These are phyloP conservation scores for Chaetura pelagica DNA, from an alignment of 2,113 vertebrate species.

Conservation along the genomic window DNA sequence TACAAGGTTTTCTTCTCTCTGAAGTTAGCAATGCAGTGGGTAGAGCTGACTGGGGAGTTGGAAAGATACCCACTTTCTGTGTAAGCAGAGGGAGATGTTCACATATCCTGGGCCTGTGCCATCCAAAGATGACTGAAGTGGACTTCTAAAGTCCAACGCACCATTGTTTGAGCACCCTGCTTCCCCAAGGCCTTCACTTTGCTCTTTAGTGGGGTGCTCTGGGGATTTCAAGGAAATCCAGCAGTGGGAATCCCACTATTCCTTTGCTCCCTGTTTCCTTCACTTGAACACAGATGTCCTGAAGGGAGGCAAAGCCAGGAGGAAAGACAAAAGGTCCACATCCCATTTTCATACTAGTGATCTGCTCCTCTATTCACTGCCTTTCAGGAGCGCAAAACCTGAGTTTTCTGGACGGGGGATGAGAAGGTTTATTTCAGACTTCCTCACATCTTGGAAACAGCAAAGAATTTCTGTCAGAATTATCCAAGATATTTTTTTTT, in stretches of 20 bases:
- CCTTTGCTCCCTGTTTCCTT: background rate
- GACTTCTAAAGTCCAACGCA: background rate
- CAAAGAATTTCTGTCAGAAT: background rate
- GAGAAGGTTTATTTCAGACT: background rate
- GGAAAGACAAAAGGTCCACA: background rate
- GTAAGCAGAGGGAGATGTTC: background rate
- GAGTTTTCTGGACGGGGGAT: background rate
- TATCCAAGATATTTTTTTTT: background rate
- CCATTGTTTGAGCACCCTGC: fast-evolving
- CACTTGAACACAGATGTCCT: background rate
- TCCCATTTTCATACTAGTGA: background rate
- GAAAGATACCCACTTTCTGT: background rate
- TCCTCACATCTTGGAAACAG: background rate
- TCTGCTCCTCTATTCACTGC: background rate
- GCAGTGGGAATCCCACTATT: background rate
- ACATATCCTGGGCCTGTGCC: background rate
- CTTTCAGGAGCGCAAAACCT: fast-evolving
- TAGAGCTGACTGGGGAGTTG: background rate
- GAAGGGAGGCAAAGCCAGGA: background rate
- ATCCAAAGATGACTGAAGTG: background rate
- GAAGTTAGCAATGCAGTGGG: background rate
- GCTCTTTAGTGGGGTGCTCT: background rate
- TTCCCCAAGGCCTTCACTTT: background rate
- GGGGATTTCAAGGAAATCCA: background rate
- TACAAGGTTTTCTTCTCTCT: background rate